Base-by-base conservation (phyloP, 2,113 vertebrate species). In the Erythrolamprus reginae region DNA sequence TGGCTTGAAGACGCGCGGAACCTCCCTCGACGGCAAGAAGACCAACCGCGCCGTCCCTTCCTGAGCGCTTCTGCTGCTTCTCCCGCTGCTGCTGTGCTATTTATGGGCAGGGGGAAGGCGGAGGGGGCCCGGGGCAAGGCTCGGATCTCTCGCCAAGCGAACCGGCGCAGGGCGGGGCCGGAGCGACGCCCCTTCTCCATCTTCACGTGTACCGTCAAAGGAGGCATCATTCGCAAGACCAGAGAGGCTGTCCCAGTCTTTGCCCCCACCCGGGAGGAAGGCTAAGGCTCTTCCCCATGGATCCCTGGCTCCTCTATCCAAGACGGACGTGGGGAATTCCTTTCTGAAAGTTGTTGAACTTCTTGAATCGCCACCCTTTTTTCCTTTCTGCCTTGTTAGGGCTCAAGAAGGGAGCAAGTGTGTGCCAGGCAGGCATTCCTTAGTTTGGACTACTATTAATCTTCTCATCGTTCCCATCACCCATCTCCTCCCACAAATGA, bases 71-170 rank as follows among this genome's bases (percentile, higher is more conserved):
- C 26, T 77, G 70, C 70, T 21, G 70, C 70, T 77, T 42, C 70
- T 19, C 33, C 3, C 33, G 70, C 61, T 9, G 51, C 52, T 3
- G 82, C 88, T 45, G 89, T 89, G 1, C 93, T 91, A 94, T 95
- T 95, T 93, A 94, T 94, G 86, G 91, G 58, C 12, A 19, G 33
- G 17, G 50, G 86, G 6, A 52, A 82, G 91, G 84, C 9, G n/a
- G 84, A 13, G 84, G 13, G 21, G 3, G 42, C 38, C 45, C 70
- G 82, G 91, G 61, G 26, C 42, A 53, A 50, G 52, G 19, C n/a
- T 52, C 82, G 97, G 96, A 97, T 95, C 95, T 95, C 90, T 89
- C 89, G 85, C 93, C 90, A 92, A 93, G 97, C 96, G 96, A 97
- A 97, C 97, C 70, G 33, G 97, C 96, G 95, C 96, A 61, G 42